Evolutionary conservation across 2,888 invertebrate genomes (phyloP), one percentile per base, ranked within the genome.

Genomic region (Beris chalybata): DNA sequence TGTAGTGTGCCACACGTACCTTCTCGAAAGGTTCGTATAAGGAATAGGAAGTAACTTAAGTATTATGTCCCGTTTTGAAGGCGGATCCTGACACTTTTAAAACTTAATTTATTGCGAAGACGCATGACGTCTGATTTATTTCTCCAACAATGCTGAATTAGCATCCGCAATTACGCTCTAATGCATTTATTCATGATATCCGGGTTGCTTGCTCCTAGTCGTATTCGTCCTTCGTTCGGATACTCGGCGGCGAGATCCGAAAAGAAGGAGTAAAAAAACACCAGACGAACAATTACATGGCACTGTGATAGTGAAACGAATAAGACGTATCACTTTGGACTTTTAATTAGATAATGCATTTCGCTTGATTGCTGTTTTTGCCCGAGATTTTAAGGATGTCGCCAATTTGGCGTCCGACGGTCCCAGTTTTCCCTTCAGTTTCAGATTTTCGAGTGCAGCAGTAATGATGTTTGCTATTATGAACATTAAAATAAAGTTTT

Each of bases 121-220:
- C 67, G 67, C 65, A 64, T 67, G 70, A 67, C 66, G 65, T 63
- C 70, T 70, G 70, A 69, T 70, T 70, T 70, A 71, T 69, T 64
- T 71, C 67, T 57, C 64, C 61, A 68, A 68, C 66, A 69, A 59
- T 67, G 66, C 68, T 68, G 71, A 71, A 71, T 72, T 70, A 71
- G 68, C 71, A 69, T 71, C 68, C 69, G 67, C 68, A 71, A 71
- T 71, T 71, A 71, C 72, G 71, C 68, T 69, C 70, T 71, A 70
- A 71, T 69, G 69, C 69, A 69, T 70, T 70, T 68, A 71, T 68
- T 67, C 70, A 69, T 67, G 38, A 38, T 38, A 38, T 38, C 38
- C 65, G 67, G 64, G 66, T 57, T 57, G 38, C 67, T 57, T 57
- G 38, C 67, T 38, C 38, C 7, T 38, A 38, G 38, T 38, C 52